Evolutionary conservation across 2,888 invertebrate genomes (phyloP).

Genomic region (Frankliniella fusca): DNA sequence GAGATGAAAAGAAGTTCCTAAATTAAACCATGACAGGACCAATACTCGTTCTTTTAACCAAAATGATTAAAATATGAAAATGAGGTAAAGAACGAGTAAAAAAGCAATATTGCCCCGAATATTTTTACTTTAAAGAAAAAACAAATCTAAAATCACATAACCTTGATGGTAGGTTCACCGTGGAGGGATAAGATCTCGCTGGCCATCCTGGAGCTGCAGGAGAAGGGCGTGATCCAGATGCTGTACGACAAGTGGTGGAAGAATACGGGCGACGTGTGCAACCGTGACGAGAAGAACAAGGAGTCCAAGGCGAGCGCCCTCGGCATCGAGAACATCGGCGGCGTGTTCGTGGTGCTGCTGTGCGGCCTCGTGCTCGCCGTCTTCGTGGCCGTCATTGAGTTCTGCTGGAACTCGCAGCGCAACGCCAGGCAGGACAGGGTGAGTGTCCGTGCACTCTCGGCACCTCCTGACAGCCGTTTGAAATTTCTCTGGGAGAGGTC

Average conservation of each 20-base stretch:
- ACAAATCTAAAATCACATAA: background rate
- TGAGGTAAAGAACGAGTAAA: too few relatives aligned
- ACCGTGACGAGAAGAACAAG: slow-evolving; percentile 78
- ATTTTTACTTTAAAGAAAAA: background rate
- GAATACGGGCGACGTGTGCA: slow-evolving; percentile 87
- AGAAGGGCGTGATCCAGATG: slow-evolving; percentile 88
- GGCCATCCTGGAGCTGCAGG: slow-evolving; percentile 90
- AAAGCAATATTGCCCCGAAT: background rate
- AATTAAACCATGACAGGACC: too few relatives aligned
- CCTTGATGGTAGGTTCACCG: slow-evolving; percentile 59
- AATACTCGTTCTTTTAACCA: too few relatives aligned
- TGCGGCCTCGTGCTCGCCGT: slow-evolving; percentile 88
- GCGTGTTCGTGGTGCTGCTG: slow-evolving; percentile 93
- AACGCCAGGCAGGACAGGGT: slow-evolving; percentile 73
- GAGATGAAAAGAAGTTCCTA: too few relatives aligned
- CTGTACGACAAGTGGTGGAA: slow-evolving; percentile 99
- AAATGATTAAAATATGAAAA: too few relatives aligned
- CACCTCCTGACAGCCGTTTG: too few relatives aligned
- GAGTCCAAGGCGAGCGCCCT: slow-evolving; percentile 90
- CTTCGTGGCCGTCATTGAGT: slow-evolving; percentile 87
- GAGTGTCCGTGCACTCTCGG: too few relatives aligned
- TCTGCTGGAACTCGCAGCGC: slow-evolving; percentile 90
- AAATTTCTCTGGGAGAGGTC: too few relatives aligned
- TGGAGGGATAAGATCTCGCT: slow-evolving; percentile 97
- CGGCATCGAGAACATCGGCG: slow-evolving; percentile 86